Conservation (phyloP, 2,113 vertebrate genomes). For the Cyrtonyx montezumae region DNA sequence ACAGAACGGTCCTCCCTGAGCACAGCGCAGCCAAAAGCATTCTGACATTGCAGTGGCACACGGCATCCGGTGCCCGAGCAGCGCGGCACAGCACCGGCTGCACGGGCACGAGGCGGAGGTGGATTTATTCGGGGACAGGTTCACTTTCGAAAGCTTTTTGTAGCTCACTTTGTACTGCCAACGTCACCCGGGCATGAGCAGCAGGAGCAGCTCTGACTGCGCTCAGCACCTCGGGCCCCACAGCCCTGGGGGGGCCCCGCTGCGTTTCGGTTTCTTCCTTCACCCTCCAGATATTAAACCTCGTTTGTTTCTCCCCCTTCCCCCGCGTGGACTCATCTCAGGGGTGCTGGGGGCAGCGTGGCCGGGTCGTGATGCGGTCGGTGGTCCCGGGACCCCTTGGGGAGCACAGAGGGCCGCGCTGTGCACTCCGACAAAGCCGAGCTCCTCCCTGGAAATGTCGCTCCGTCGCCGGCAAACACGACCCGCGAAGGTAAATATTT, state of each 20-base stretch:
- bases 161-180: constrained; percentile 55
- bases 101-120: neutral
- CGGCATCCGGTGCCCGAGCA: neutral
- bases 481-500: constrained; percentile 61
- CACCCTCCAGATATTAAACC: constrained; percentile 38
- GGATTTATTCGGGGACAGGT: constrained; percentile 56
- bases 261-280: neutral
- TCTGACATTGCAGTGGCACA: rapidly evolving
- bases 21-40: neutral
- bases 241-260: neutral
- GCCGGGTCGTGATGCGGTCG: rapidly evolving
- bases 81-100: neutral
- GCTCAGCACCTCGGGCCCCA: neutral
- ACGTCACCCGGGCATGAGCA: neutral
- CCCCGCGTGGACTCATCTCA: neutral
- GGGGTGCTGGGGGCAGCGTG: no score
- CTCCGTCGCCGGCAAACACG: constrained; percentile 24
- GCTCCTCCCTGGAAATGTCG: constrained; percentile 32
- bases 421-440: neutral
- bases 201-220: neutral
- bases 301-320: neutral
- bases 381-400: neutral
- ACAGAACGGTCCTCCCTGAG: no score
- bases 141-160: constrained; percentile 61
- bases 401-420: neutral